Evolutionary conservation across 2,888 invertebrate species (phyloP), one percentile per base, ranked within the genome.

Genomic region (Spisula subtruncata): DNA sequence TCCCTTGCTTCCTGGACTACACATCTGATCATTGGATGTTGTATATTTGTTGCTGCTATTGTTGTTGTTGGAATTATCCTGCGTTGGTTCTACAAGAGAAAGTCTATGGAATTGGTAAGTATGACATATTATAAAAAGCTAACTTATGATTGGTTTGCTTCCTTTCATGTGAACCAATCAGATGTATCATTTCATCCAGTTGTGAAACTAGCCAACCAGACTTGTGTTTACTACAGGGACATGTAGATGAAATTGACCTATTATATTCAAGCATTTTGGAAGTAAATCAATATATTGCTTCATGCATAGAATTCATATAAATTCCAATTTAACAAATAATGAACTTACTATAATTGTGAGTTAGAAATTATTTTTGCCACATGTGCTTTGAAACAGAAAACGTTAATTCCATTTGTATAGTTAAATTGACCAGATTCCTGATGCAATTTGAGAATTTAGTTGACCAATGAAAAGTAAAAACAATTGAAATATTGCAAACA

Each of bases 11-110:
- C 80, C 16, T 83, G 60, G 86, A 82, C 89, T 54, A 89, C 92
- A 18, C 91, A 92, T 54, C 92, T 93, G 8, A 92, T 95, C 75
- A 94, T 95, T 41, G 94, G 91, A 0, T 91, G 93, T n/a, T 85
- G 86, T 48, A 92, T 93, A 1, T 75, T 92, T 41, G 89, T 93
- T 32, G 81, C 91, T 14, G 91, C 94, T 16, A 86, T 92, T 1
- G 88, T 94, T 25, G 85, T 94, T 6, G 90, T 93, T 54, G 86
- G 92, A 20, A 60, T 93, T 10, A 92, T 94, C 18, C 85, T 94
- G 71, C 92, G 90, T 80, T 89, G 91, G 29, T 86, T 93, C 16
- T 91, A 93, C 80, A 88, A 87, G 79, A 86, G 89, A 29, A 89
- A 92, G 80, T 91, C 94, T 20, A 85, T 89, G 14, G 93, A 92